A percentile compares a stretch with the other conserved stretches of the same genome.
Conservation (phyloP, 2,888 invertebrate species). For the Cephus pygmeus region DNA sequence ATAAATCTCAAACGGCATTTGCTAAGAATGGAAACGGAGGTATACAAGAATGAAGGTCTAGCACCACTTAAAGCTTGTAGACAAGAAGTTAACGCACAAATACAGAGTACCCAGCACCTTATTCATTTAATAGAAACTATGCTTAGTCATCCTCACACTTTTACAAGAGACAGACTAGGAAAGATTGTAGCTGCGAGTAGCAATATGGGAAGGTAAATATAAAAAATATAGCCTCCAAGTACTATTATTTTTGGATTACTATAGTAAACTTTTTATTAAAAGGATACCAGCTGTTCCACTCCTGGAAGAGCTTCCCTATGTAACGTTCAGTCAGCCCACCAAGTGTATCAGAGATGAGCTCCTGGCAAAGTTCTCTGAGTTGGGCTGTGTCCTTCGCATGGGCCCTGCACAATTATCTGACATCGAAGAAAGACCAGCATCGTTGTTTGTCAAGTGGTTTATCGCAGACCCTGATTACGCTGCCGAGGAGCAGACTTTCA, state of each 20-base stretch:
- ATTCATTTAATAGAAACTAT: slow-evolving; percentile 29
- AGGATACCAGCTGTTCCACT: slow-evolving; percentile 70
- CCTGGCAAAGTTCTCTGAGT: slow-evolving; percentile 33
- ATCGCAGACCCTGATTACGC: slow-evolving; percentile 62
- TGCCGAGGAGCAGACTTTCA: slow-evolving; percentile 65
- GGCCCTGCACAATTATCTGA: slow-evolving; percentile 67
- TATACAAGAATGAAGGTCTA: slow-evolving; percentile 56
- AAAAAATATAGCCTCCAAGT: not conserved
- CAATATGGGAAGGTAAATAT: slow-evolving; percentile 58
- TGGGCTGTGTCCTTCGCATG: slow-evolving; percentile 43
- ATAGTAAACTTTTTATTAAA: not conserved
- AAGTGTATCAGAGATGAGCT: slow-evolving; percentile 51
- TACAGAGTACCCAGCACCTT: slow-evolving; percentile 37
- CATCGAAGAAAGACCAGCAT: slow-evolving; percentile 68
- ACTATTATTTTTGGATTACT: not conserved
- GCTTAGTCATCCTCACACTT: slow-evolving; percentile 56
- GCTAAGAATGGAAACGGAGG: slow-evolving; percentile 41
- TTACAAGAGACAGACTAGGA: slow-evolving; percentile 54
- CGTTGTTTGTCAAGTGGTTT: slow-evolving; percentile 69
- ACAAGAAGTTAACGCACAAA: slow-evolving; percentile 59
- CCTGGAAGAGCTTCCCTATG: slow-evolving; percentile 69
- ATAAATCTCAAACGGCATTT: slow-evolving; percentile 42
- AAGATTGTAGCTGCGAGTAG: slow-evolving; percentile 39
- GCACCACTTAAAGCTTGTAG: slow-evolving; percentile 62
- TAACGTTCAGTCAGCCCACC: slow-evolving; percentile 67